A percentile compares a stretch with the other conserved stretches of the same genome.
phyloP scores from a whole-genome alignment of 2,888 invertebrate genomes.

The Pachycephus smyrnensis region DNA sequence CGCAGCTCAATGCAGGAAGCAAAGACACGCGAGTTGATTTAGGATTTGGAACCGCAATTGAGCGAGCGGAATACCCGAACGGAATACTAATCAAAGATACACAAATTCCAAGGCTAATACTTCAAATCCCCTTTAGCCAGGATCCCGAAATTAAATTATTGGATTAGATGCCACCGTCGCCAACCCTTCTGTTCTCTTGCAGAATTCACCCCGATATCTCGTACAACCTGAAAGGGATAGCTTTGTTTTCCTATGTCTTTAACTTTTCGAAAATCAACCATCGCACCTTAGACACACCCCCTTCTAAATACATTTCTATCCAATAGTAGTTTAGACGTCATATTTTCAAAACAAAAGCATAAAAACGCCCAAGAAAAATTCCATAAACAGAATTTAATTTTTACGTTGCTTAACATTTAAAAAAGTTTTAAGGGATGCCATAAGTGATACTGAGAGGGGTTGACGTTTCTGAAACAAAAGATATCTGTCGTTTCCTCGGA shows the following conservation, averaged over 20 bases:
- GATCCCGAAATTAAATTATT: slow-evolving; percentile 66
- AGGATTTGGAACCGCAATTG: slow-evolving; percentile 64
- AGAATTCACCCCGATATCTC: neutral
- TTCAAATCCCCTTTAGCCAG: slow-evolving; percentile 66
- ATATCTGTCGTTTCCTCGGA: slow-evolving; percentile 35
- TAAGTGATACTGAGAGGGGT: slow-evolving; percentile 34
- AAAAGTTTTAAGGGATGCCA: slow-evolving; percentile 14
- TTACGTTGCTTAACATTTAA: neutral
- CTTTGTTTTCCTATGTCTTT: neutral
- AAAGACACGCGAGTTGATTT: slow-evolving; percentile 60
- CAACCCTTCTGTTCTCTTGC: slow-evolving; percentile 40
- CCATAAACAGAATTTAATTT: neutral
- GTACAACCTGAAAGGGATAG: neutral
- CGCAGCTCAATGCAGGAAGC: slow-evolving; percentile 26
- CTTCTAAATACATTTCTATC: neutral
- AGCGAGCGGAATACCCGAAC: slow-evolving; percentile 52
- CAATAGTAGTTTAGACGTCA: neutral
- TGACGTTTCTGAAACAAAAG: slow-evolving; percentile 51
- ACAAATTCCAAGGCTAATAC: slow-evolving; percentile 66
- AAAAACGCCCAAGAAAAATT: slow-evolving; percentile 1
- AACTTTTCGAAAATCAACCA: neutral
- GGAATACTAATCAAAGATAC: slow-evolving; percentile 68
- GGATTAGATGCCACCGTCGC: slow-evolving; percentile 59
- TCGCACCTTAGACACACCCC: neutral
- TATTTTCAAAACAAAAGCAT: neutral